Evolutionary conservation across 2,888 invertebrate species (phyloP).

Genomic region (Papilio elwesi): DNA sequence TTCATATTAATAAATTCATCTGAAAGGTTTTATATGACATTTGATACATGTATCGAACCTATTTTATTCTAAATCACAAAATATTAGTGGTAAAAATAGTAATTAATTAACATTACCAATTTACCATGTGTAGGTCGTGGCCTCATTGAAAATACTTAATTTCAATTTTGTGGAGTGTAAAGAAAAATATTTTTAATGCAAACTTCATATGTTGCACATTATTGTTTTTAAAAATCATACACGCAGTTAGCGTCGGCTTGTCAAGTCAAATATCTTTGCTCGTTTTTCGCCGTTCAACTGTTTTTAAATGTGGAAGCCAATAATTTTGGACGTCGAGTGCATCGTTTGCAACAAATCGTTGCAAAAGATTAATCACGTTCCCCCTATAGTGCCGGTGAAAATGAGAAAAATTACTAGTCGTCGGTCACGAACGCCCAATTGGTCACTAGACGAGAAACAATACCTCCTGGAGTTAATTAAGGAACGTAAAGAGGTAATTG

Average conservation of each 20-base stretch:
- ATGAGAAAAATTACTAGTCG: constrained; percentile 74
- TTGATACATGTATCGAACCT: constrained; percentile 1
- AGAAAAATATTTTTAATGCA: constrained; percentile 47
- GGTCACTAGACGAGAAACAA: constrained; percentile 78
- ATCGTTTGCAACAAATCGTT: constrained; percentile 82
- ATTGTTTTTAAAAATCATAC: constrained; percentile 52
- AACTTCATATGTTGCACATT: constrained; percentile 53
- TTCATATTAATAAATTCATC: no score
- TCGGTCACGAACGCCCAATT: constrained; percentile 75
- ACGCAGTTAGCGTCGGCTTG: constrained; percentile 53
- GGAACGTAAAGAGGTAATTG: constrained; percentile 71
- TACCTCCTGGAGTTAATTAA: constrained; percentile 77
- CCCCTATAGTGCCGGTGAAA: constrained; percentile 56
- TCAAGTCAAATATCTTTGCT: constrained; percentile 60
- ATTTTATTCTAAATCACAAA: not conserved
- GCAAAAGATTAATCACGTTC: constrained; percentile 76
- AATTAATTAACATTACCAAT: not conserved
- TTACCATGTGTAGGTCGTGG: constrained; percentile 39
- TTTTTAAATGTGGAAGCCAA: constrained; percentile 79
- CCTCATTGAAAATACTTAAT: constrained; percentile 49
- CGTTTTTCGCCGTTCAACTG: constrained; percentile 62
- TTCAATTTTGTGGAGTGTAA: constrained; percentile 45
- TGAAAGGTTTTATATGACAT: not conserved
- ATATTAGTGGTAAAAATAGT: not conserved
- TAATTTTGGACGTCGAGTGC: constrained; percentile 80